These are phyloP conservation scores for Todiramphus chloris DNA, from an alignment of 2,113 vertebrate species.

Conservation along the genomic window DNA sequence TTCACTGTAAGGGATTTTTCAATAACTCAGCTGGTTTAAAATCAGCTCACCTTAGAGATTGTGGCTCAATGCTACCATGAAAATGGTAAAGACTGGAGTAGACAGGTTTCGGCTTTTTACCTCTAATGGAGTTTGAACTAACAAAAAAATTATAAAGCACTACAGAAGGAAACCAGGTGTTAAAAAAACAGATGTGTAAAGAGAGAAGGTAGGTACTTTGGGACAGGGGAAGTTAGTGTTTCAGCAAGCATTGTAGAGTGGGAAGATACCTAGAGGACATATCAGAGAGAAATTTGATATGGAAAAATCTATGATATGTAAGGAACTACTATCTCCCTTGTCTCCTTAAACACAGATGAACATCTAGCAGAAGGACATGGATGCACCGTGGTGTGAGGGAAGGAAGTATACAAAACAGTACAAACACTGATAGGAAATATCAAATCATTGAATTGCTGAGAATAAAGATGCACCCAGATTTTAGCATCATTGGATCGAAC, in stretches of 20 bases:
- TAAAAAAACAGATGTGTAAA: background rate
- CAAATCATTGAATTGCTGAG: background rate
- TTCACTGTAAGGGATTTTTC: background rate
- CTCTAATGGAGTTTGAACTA: background rate
- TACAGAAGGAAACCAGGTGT: background rate
- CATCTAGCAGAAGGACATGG: background rate
- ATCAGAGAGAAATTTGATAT: background rate
- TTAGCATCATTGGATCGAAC: background rate
- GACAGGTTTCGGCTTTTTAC: accelerated
- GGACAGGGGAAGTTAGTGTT: background rate
- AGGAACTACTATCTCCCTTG: background rate
- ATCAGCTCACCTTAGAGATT: background rate
- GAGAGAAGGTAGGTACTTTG: background rate
- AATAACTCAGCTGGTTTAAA: background rate
- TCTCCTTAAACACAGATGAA: background rate
- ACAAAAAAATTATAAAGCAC: background rate
- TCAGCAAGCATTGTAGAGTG: background rate
- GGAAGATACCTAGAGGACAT: background rate
- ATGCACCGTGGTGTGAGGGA: background rate
- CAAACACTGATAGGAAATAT: background rate
- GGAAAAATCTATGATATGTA: background rate
- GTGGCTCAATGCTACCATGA: background rate
- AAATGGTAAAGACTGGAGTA: background rate
- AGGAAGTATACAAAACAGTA: background rate
- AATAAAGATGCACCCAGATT: background rate